phyloP scores from a whole-genome alignment of 1,140 invertebrate genomes.

The Drosophila novamexicana region DNA sequence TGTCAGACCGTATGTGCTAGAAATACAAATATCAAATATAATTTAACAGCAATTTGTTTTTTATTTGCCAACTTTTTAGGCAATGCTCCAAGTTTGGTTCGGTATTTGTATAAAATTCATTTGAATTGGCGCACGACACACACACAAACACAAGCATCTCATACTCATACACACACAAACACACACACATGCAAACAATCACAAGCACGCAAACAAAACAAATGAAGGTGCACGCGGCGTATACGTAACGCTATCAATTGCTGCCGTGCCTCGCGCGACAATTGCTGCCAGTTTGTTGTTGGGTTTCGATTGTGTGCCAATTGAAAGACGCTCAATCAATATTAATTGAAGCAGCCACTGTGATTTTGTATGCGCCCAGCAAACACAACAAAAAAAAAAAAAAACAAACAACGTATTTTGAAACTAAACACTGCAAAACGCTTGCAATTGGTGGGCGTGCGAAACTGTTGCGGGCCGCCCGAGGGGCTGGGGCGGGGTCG shows the following conservation, averaged over 20 bases:
- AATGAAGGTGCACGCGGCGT: constrained; percentile 58
- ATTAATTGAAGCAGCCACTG: constrained; percentile 59
- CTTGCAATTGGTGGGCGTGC: constrained; percentile 13
- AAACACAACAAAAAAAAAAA: neutral
- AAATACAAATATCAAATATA: constrained; percentile 18
- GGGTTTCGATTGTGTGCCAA: constrained; percentile 73
- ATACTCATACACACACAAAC: neutral
- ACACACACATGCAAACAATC: constrained; percentile 30
- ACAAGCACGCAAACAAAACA: constrained; percentile 64
- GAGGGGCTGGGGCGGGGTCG: neutral
- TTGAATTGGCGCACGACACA: constrained; percentile 33
- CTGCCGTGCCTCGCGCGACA: constrained; percentile 19
- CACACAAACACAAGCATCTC: neutral
- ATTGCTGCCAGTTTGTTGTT: constrained; percentile 9
- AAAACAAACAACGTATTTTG: neutral
- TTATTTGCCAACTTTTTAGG: constrained; percentile 29
- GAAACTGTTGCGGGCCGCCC: neutral
- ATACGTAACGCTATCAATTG: constrained; percentile 69
- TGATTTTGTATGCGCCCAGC: constrained; percentile 39
- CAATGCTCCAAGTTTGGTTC: constrained; percentile 38
- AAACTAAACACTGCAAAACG: constrained; percentile 9
- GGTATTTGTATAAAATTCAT: constrained; percentile 52
- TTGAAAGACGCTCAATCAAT: constrained; percentile 73
- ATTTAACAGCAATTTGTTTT: constrained; percentile 23
- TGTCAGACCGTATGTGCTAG: neutral